Evolutionary conservation across 2,113 vertebrate species (phyloP).

Genomic region (Apeltes quadracus): DNA sequence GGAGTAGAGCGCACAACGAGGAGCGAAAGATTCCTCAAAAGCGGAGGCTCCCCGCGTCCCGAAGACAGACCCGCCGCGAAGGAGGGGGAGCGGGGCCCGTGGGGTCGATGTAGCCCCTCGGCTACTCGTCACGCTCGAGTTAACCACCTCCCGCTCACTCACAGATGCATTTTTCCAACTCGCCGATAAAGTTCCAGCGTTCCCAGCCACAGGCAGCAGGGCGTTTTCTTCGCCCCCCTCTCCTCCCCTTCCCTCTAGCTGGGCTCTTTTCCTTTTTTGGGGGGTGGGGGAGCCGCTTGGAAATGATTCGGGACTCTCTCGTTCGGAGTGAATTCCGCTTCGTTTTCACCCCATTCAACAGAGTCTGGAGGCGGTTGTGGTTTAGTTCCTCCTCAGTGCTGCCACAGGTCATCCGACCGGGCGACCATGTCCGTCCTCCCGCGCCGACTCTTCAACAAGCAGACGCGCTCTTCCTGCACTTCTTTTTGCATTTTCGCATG

Average conservation of each 20-base stretch:
- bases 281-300: conserved; percentile 52
- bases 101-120: no score
- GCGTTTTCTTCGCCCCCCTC: conserved; percentile 80
- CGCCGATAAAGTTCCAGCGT: conserved; percentile 77
- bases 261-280: not conserved
- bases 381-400: conserved; percentile 40
- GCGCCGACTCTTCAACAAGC: conserved; percentile 67
- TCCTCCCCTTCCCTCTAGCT: conserved; percentile 56
- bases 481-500: conserved; percentile 63
- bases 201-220: conserved; percentile 76
- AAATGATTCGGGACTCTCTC: conserved; percentile 44
- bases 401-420: conserved; percentile 54
- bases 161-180: conserved; percentile 62
- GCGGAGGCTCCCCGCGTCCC: conserved; percentile 15
- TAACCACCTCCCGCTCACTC: conserved; percentile 39
- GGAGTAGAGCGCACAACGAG: conserved; percentile 66
- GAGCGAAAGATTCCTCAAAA: conserved; percentile 63
- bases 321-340: conserved; percentile 42
- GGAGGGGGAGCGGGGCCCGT: conserved; percentile 2
- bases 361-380: conserved; percentile 26
- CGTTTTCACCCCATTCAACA: conserved; percentile 59
- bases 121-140: conserved; percentile 23
- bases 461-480: conserved; percentile 50
- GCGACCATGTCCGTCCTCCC: conserved; percentile 52
- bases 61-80: conserved; percentile 21